Evolutionary conservation across 2,113 vertebrate genomes (phyloP), one percentile per base, ranked within the genome.

Genomic region (Nothoprocta pentlandii): DNA sequence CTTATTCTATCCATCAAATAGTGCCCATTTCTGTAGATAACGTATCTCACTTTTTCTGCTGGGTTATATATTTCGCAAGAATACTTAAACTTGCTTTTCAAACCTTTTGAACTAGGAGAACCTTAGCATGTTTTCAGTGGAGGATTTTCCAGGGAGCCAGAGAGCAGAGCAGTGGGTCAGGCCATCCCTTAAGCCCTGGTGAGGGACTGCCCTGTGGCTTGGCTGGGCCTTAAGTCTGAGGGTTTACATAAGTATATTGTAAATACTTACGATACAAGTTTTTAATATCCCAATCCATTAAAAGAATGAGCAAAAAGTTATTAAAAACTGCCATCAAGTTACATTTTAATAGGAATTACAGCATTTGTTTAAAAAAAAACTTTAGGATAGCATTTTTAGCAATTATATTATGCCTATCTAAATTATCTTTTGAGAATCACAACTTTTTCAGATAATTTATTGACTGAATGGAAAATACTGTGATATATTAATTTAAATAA

Each of bases 101-200:
- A 44, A 25, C 26, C 42, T 34, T 71, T 67, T 34, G 30, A 41
- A 25, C 12, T 12, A 14, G 30, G 22, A 28, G 34, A 47, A 42
- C 23, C 0, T 0, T 22, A 11, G 7, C 10, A 8, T 59, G 2
- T 16, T 86, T 46, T 23, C 16, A 26, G 6, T 3, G 5, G 12
- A 25, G 64, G 16, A 17, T 4, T 21, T 26, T 5, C 7, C 11
- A 19, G 68, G 41, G 36, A 42, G 64, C 28, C 56, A 16, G 19
- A 5, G 26, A 25, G 5, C 21, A 17, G 6, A 6, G 26, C 34
- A 2, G 15, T 14, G 12, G n/a, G 3, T 6, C 5, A 10, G 42
- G 42, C 32, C 1, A 2, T 6, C 61, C n/a, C 34, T 30, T 3
- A 6, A 8, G 46, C 46, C 11, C 32, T 8, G 16, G 36, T 34